These are phyloP conservation scores for Aptenodytes forsteri DNA, from an alignment of 2,113 vertebrate species.

Conservation along the genomic window DNA sequence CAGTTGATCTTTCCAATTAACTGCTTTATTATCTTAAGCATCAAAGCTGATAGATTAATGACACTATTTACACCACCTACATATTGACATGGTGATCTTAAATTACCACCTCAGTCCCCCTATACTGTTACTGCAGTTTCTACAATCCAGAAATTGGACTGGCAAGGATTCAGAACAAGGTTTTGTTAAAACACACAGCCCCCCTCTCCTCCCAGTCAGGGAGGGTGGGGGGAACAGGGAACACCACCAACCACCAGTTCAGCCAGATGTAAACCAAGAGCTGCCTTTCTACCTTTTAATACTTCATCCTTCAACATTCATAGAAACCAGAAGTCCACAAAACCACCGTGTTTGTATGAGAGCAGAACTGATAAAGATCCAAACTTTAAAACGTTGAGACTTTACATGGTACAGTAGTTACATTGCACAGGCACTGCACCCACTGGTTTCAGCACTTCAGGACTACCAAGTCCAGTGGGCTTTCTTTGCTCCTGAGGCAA, in stretches of 20 bases:
- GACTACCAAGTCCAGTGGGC: not conserved
- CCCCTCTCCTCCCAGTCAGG: fast-evolving
- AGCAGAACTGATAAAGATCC: not conserved
- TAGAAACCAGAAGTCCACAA: not conserved
- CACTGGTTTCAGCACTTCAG: not conserved
- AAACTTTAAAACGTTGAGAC: not conserved
- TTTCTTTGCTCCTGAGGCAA: not conserved
- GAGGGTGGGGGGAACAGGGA: not conserved
- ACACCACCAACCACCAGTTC: not conserved
- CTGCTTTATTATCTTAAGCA: not conserved
- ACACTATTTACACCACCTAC: not conserved
- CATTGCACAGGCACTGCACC: not conserved
- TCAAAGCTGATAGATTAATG: not conserved
- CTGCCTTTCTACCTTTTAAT: not conserved
- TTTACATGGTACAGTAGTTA: not conserved
- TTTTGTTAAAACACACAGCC: not conserved
- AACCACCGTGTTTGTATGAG: not conserved
- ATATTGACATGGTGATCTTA: not conserved
- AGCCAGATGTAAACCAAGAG: not conserved
- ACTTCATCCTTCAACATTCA: not conserved
- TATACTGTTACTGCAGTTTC: not conserved
- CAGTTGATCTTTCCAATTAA: not conserved
- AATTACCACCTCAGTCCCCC: not conserved
- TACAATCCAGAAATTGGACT: not conserved
- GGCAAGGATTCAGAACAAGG: not conserved